Evolutionary conservation across 1,140 invertebrate species (phyloP), one percentile per base, ranked within the genome.

Genomic region (Gonioctena quinquepunctata): DNA sequence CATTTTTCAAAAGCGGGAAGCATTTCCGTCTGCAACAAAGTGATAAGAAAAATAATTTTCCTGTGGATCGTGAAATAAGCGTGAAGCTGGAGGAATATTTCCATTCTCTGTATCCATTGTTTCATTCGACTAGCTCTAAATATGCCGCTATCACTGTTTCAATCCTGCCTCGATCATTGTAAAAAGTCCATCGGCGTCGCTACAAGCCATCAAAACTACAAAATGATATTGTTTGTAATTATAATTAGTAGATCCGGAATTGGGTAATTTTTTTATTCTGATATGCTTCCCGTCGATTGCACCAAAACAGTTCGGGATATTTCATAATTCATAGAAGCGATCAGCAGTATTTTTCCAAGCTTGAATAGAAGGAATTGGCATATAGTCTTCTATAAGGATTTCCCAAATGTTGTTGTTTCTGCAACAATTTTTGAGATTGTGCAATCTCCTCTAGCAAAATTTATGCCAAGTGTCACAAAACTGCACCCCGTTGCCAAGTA

Each of bases 101-200:
- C 28, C 28, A 63, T 63, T 18, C 26, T 63, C 33, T 65, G 63
- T 62, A 57, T n/a, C 63, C 62, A 66, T 23, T 57, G 25, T 21
- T 49, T 59, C 49, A 72, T 61, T 65, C 25, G 21, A 61, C 57
- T 60, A 18, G 50, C 61, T 60, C 28, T 68, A 22, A 66, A 72
- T 27, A 72, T 62, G 22, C 60, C 67, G 6, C 50, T 62, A 66
- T 66, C 62, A 59, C 68, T 69, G 18, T 72, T 72, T 66, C 56
- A 49, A 61, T 23, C 67, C 52, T 16, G 25, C 16, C 62, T 69
- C 42, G 13, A 63, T 28, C 28, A 62, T 69, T 16, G 25, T 69
- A 21, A 69, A 69, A 33, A 33, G 13, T 16, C 61, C 68, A 66
- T 69, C 60, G 50, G 57, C 57, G 18, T 69, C 50, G 26, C 68